Evolutionary conservation across 2,797 vertebrate genomes (phyloP).

Genomic region (Steatocranus sp.): DNA sequence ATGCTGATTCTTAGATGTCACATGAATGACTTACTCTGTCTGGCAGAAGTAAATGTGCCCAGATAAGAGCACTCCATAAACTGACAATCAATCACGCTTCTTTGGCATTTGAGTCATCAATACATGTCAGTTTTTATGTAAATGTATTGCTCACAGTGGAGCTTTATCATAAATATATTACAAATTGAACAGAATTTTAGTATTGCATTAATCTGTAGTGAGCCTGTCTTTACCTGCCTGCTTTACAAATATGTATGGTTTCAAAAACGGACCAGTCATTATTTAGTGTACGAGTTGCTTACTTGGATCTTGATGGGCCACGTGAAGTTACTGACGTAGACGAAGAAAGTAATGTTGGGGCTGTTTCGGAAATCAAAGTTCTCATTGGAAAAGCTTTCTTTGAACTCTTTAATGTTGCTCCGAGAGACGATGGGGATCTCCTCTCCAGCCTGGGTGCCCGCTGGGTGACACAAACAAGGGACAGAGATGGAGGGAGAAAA

Average conservation of each 20-base stretch:
- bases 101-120: not conserved
- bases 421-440: slow-evolving; percentile 92
- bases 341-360: slow-evolving; percentile 97
- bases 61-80: not conserved
- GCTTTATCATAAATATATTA: not conserved
- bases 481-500: not conserved
- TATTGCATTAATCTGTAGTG: not conserved
- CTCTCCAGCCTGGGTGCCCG: slow-evolving; percentile 92
- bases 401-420: slow-evolving; percentile 95
- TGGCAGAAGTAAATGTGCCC: not conserved
- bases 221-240: not conserved
- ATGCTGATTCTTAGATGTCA: not conserved
- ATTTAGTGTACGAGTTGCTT: not conserved
- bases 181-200: not conserved
- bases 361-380: slow-evolving; percentile 98
- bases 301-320: slow-evolving; percentile 99
- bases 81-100: not conserved
- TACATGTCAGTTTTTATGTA: not conserved
- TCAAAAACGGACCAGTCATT: not conserved
- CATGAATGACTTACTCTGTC: not conserved
- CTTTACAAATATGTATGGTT: not conserved
- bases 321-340: slow-evolving; percentile 99
- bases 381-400: slow-evolving; percentile 98
- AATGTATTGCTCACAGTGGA: not conserved
- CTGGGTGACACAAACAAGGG: slow-evolving; percentile 53